Base-by-base conservation (phyloP, 2,888 invertebrate genomes). In the Byasa hedistus region DNA sequence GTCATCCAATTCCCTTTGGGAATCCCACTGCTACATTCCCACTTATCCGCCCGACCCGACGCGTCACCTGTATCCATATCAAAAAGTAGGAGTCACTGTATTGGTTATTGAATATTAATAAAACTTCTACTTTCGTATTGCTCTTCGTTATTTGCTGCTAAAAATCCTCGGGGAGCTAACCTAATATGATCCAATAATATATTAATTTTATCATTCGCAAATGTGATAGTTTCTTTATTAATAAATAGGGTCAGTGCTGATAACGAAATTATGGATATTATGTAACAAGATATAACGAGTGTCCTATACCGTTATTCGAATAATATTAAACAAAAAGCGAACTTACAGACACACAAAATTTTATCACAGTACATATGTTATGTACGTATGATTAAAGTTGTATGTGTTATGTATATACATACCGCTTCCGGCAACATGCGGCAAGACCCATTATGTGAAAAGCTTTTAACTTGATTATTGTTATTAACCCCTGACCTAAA, bases 381-480 rank as follows among this genome's bases (percentile, higher is more conserved):
- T 2, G 4, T 27, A 27, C 8, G 27, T 32, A 32, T n/a, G n/a
- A n/a, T n/a, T n/a, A n/a, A n/a, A n/a, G n/a, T n/a, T n/a, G n/a
- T n/a, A n/a, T n/a, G n/a, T n/a, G n/a, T n/a, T n/a, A n/a, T n/a
- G n/a, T n/a, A n/a, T n/a, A n/a, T n/a, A n/a, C n/a, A 32, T 32
- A 32, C 32, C 32, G 8, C 10, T 32, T 52, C 57, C 64, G 57
- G 12, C 57, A 22, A 51, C 66, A 51, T 64, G 60, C 54, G 65
- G 63, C 63, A 54, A 24, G 23, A 36, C 69, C 72, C 75, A 74
- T 76, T 73, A 73, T 70, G 73, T 70, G 72, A 69, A 75, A 75
- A 74, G 78, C 81, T 83, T 82, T 83, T 70, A 77, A 78, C 75
- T 73, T 79, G 76, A 79, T 78, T 79, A 78, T 69, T 32, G 32